phyloP scores from a whole-genome alignment of 2,797 vertebrate genomes.

The Pipistrellus nathusii region DNA sequence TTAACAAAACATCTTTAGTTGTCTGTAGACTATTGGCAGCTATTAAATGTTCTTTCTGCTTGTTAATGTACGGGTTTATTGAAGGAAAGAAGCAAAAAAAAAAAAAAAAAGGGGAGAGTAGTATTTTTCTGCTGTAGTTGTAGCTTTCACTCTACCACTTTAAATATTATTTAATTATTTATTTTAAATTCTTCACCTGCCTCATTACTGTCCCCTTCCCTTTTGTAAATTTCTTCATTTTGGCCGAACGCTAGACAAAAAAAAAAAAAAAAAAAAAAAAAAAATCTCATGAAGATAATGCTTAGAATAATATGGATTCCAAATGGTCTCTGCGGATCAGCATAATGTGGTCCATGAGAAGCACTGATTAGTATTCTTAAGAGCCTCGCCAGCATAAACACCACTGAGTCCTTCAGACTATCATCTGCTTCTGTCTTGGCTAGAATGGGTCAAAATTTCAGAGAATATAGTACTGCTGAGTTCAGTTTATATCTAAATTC shows the following conservation, averaged over 20 bases:
- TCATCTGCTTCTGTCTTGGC: not conserved
- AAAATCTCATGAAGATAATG: not conserved
- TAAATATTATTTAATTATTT: constrained; percentile 19
- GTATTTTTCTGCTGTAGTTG: not conserved
- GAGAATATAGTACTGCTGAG: not conserved
- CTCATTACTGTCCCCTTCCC: not conserved
- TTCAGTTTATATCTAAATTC: not conserved
- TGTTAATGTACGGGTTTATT: not conserved
- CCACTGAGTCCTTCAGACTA: not conserved
- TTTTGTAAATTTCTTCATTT: constrained; percentile 8
- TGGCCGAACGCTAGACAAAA: not conserved
- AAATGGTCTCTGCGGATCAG: not conserved
- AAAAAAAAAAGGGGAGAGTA: not conserved
- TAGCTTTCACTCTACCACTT: not conserved
- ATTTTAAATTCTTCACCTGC: constrained; percentile 4
- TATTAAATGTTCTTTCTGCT: not conserved
- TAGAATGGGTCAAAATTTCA: not conserved
- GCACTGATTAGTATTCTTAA: not conserved
- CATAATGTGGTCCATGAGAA: not conserved
- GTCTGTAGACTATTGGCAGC: not conserved
- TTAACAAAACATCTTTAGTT: not conserved
- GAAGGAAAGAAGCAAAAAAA: not conserved
- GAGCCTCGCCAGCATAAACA: not conserved
- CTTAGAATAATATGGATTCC: not conserved
- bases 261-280: not conserved